Evolutionary conservation across 2,113 vertebrate genomes (phyloP).

Genomic region (Collichthys lucidus): DNA sequence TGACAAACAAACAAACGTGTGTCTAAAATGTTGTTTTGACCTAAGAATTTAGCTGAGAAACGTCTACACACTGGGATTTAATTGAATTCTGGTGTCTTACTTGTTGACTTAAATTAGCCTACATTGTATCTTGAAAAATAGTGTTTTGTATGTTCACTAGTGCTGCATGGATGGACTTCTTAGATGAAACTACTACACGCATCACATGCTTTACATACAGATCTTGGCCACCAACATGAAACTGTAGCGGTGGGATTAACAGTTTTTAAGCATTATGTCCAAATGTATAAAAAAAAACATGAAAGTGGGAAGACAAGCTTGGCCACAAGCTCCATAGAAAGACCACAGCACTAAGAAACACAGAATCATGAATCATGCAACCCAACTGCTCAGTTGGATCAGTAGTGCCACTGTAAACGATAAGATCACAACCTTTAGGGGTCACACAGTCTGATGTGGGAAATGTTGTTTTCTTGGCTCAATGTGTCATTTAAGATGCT

Average conservation of each 20-base stretch:
- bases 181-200: slow-evolving; percentile 7
- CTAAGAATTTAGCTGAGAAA: neutral
- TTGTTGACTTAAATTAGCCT: neutral
- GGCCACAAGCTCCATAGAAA: slow-evolving; percentile 1
- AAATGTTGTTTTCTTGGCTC: slow-evolving; percentile 40
- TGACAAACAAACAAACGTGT: neutral
- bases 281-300: neutral
- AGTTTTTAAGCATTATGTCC: neutral
- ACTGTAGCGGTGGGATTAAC: neutral
- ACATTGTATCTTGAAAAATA: slow-evolving; percentile 23
- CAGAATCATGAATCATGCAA: slow-evolving; percentile 27
- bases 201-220: slow-evolving; percentile 47
- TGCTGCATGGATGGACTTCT: slow-evolving; percentile 7
- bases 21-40: slow-evolving; percentile 25
- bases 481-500: slow-evolving; percentile 14
- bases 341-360: slow-evolving; percentile 8
- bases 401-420: slow-evolving; percentile 40
- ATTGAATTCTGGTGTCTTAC: slow-evolving; percentile 17
- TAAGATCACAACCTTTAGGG: slow-evolving; percentile 11
- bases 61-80: neutral
- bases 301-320: slow-evolving; percentile 13
- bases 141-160: slow-evolving; percentile 23
- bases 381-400: slow-evolving; percentile 33
- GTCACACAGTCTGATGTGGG: neutral
- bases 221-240: slow-evolving; percentile 4